Base-by-base conservation (phyloP, 2,888 invertebrate species). In the Hypomecis atomaria region DNA sequence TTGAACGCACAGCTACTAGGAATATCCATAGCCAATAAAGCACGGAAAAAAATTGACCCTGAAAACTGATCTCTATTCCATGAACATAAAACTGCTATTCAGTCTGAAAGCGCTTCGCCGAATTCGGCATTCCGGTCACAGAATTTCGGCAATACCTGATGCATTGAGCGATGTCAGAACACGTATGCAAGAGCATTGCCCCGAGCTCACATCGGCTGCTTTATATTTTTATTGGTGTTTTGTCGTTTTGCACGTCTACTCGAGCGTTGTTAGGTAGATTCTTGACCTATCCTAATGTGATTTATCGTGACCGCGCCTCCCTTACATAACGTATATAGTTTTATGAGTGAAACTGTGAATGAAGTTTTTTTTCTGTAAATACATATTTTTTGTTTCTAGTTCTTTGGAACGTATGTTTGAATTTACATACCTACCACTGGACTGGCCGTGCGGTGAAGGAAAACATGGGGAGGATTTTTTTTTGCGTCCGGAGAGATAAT, bases 221-320 rank as follows among this genome's bases (percentile, higher is more conserved):
- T 82, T 81, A 75, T 77, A 69, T 78, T 84, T 83, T 85, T 81
- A 75, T 78, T 77, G 67, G 78, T 83, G 83, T 83, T 85, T 81
- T 77, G 72, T 76, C 74, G 83, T 52, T 81, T 84, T 83, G 81
- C 77, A 78, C 77, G 79, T 86, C 87, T 88, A 90, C 86, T 83
- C 78, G 71, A 80, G 80, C 83, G 85, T 74, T 56, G 50, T 59
- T 60, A 60, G 57, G 60, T 89, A 90, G 86, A 84, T 81, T 76
- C 91, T 83, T 90, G 92, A 92, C 92, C 92, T 92, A 89, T 87
- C 85, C 85, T 89, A 92, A 90, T 87, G 81, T 80, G 79, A 86
- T 86, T 83, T 85, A 83, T 81, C 78, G 90, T 91, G 78, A 67
- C 72, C 49, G 36, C 66, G 37, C 65, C 50, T 65, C 54, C 52